Conservation (phyloP, 1,140 invertebrate genomes). For the Lordiphosa collinella region DNA sequence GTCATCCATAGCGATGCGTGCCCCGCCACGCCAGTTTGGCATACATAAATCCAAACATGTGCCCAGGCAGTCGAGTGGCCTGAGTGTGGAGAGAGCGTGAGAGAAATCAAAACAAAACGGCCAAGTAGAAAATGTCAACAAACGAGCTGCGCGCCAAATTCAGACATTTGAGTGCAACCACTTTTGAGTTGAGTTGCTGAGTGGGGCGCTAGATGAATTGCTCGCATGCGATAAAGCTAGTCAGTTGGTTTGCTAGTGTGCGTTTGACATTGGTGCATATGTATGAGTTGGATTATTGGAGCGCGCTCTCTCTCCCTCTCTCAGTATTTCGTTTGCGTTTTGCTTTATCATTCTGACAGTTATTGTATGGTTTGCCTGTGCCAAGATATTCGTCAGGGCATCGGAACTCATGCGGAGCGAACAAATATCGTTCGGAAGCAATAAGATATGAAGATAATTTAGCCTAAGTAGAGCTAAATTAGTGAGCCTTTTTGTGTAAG, state of each 20-base stretch:
- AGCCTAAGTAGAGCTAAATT: neutral
- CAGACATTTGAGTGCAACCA: conserved; percentile 34
- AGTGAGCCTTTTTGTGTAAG: too few species aligned
- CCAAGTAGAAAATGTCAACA: conserved; percentile 73
- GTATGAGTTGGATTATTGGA: conserved; percentile 8
- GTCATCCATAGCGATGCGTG: conserved; percentile 61
- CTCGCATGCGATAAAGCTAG: conserved; percentile 51
- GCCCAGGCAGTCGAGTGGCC: conserved; percentile 15
- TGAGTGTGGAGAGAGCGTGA: conserved; percentile 2
- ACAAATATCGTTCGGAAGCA: conserved; percentile 9
- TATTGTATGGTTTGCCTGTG: conserved; percentile 39
- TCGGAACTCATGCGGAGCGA: conserved; percentile 19
- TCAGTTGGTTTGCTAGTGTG: neutral
- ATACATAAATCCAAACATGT: conserved; percentile 51
- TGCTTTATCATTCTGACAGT: conserved; percentile 55
- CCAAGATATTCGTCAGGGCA: conserved; percentile 53
- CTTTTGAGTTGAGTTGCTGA: conserved; percentile 17
- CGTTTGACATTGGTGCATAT: neutral
- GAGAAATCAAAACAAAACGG: conserved; percentile 65
- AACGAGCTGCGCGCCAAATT: conserved; percentile 74
- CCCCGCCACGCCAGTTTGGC: conserved; percentile 27
- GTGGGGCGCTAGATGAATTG: neutral
- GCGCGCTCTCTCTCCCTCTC: conserved; percentile 17
- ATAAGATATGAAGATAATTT: conserved; percentile 2
- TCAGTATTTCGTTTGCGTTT: conserved; percentile 21